Evolutionary conservation across 2,113 vertebrate species (phyloP), one percentile per base, ranked within the genome.

Genomic region (Alexandromys fortis): DNA sequence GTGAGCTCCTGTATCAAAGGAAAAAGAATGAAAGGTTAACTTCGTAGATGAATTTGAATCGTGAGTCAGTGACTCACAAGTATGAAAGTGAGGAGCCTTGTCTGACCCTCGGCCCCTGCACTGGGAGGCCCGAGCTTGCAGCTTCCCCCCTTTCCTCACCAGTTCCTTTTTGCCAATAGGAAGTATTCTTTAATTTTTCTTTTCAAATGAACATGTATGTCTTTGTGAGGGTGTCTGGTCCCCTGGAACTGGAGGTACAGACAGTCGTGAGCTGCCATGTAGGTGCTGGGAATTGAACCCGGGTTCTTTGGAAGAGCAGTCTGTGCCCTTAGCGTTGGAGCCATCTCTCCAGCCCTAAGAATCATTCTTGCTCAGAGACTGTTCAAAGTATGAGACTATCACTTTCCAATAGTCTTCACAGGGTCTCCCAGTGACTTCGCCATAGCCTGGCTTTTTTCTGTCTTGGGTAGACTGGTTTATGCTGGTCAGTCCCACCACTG

Each of bases 71-170:
- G 42, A 88, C 26, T 85, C 22, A 33, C 30, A 49, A 6, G 26
- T 86, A 30, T 30, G 10, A 88, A 85, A 65, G 75, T 61, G 88
- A 92, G 63, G 77, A 24, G 65, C 28, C 6, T 38, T 12, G 3
- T 63, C 2, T 11, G 38, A 1, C 21, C 2, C 14, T 58, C 26
- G 0, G 16, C 14, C 28, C 47, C 91, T 58, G 13, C 67, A 38
- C 30, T 26, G 28, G 0, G 5, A 2, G 13, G 72, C 28, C 65
- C 47, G 9, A 16, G 77, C 4, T 6, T 2, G 78, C 9, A n/a
- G 72, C 75, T 90, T 45, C 49, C 26, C 5, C 24, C 55, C 63
- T 33, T 68, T 22, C 49, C 42, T 83, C n/a, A 30, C 49, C 21
- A 5, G 35, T 38, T 72, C 24, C 68, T 72, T 70, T n/a, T n/a